phyloP scores from a whole-genome alignment of 1,140 invertebrate species.

The Bombus waltoni region DNA sequence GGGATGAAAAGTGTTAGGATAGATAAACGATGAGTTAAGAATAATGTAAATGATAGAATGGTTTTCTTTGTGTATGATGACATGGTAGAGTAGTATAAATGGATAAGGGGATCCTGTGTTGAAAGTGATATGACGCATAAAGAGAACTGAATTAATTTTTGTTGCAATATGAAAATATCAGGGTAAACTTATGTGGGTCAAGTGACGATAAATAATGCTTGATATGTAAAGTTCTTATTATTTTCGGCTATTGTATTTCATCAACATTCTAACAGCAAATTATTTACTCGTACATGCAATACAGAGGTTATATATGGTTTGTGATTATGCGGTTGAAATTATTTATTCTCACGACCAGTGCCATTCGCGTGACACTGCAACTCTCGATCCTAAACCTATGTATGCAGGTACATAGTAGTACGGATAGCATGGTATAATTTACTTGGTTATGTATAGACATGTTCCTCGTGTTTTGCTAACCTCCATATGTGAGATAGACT shows the following conservation, averaged over 20 bases:
- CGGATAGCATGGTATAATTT: background rate
- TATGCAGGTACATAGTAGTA: background rate
- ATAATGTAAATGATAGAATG: background rate
- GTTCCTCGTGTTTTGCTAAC: background rate
- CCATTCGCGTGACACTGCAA: background rate
- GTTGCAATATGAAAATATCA: background rate
- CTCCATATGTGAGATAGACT: background rate
- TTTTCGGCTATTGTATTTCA: background rate
- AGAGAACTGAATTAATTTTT: background rate
- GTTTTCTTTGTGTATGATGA: background rate
- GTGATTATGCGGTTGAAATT: slow-evolving; percentile 11
- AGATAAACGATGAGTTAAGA: background rate
- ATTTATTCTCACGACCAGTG: slow-evolving; percentile 3
- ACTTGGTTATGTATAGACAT: background rate
- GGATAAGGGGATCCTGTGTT: too few relatives aligned
- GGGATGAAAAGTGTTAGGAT: background rate
- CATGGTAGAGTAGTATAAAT: too few relatives aligned
- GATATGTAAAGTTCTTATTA: background rate
- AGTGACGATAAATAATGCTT: too few relatives aligned
- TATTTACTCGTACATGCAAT: background rate
- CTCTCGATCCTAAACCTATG: background rate
- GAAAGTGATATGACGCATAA: too few relatives aligned
- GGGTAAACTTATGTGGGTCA: too few relatives aligned
- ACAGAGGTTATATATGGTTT: background rate
- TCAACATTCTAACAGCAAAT: background rate